Evolutionary conservation across 2,113 vertebrate species (phyloP), one percentile per base, ranked within the genome.

Genomic region (Patagioenas fasciata): DNA sequence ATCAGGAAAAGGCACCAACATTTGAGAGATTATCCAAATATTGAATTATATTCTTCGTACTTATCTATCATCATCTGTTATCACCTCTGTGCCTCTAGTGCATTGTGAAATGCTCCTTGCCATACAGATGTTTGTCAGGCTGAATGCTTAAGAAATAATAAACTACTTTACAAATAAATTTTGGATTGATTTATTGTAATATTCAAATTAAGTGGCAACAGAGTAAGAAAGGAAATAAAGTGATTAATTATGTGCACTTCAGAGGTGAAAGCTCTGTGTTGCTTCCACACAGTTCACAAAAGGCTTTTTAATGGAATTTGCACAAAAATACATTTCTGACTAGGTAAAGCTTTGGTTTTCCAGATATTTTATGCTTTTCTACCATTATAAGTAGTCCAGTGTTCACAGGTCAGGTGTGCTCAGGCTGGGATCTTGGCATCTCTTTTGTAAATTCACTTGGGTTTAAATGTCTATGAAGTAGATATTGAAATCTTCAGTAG

Each of bases 211-310:
- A 84, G 15, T 58, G 25, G 31, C 40, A 91, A 70, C 8, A 60
- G 26, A 80, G 4, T 21, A 88, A 88, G 54, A 95, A 88, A 88
- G 60, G 51, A 91, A 88, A 86, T 83, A 0, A 88, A 88, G 11
- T 44, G 4, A 89, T 65, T 75, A 72, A 80, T 62, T 66, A 23
- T 34, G 29, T 42, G 42, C 13, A 26, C 14, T 80, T 91, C 44
- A 77, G 66, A 85, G 11, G 44, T 42, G 66, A 89, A 95, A 75
- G 44, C 11, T 89, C 31, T 34, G 86, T 67, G 11, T 92, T 93
- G 20, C 42, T 86, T 74, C 56, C 32, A 36, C 18, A 58, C 36
- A 85, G 38, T 66, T 86, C 1, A 3, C 36, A 92, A 79, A 93
- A 65, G 7, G 5, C 1, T 84, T 70, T 83, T 89, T 77, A 86